Evolutionary conservation across 2,797 vertebrate genomes (phyloP).

Genomic region (Microctenopoma steveboyesi): DNA sequence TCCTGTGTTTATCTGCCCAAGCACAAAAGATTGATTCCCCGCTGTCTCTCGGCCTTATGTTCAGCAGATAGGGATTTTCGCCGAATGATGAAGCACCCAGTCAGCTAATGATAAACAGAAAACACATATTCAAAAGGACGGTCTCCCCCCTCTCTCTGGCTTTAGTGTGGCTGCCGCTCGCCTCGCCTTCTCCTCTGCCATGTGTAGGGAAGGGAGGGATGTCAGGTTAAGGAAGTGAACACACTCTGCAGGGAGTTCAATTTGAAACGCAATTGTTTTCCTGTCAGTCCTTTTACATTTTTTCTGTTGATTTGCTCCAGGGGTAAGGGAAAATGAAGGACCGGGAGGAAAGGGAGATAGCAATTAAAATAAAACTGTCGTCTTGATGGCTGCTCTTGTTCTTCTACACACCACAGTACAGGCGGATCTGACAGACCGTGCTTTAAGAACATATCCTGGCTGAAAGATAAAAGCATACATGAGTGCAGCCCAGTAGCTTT

Average conservation of each 20-base stretch:
- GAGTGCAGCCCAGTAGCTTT: constrained; percentile 80
- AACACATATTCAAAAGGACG: constrained; percentile 89
- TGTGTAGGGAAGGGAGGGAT: constrained; percentile 82
- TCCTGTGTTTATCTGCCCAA: constrained; percentile 90
- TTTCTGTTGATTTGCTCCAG: constrained; percentile 87
- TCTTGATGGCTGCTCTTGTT: constrained; percentile 85
- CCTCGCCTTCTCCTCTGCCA: constrained; percentile 77
- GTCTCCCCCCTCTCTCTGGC: constrained; percentile 70
- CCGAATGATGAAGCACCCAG: constrained; percentile 87
- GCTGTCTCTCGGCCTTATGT: constrained; percentile 89
- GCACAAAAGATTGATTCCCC: constrained; percentile 92
- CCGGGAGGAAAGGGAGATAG: constrained; percentile 82
- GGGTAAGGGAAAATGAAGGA: constrained; percentile 88
- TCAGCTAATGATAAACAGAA: constrained; percentile 88
- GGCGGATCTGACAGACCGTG: constrained; percentile 81
- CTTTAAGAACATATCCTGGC: constrained; percentile 83
- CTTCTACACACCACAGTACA: constrained; percentile 72
- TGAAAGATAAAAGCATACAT: constrained; percentile 82
- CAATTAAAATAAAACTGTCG: constrained; percentile 87
- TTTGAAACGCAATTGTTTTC: constrained; percentile 89
- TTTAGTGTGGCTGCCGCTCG: constrained; percentile 75
- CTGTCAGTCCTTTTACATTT: constrained; percentile 86
- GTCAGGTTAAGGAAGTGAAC: constrained; percentile 89
- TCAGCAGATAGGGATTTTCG: constrained; percentile 89
- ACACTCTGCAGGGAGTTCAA: constrained; percentile 88